These are phyloP conservation scores for Luffia ferchaultella DNA, from an alignment of 2,888 invertebrate species.

Conservation along the genomic window DNA sequence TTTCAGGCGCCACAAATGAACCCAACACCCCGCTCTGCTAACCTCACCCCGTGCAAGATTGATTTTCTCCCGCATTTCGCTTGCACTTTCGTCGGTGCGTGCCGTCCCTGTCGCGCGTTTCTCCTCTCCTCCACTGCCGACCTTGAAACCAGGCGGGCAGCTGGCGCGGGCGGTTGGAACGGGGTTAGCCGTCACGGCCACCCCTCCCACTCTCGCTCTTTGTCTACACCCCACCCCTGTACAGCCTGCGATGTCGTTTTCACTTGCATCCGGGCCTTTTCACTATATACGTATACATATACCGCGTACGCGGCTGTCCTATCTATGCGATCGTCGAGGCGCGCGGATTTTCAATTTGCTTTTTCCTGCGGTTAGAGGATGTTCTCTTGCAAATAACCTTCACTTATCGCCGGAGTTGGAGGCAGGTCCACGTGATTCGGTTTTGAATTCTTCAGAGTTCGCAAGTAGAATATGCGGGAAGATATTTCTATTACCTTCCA, in stretches of 20 bases:
- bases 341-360: not conserved
- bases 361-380: too few species aligned
- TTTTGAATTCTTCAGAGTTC: too few species aligned
- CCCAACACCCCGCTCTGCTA: constrained; percentile 19
- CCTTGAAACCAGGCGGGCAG: constrained; percentile 50
- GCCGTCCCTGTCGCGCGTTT: constrained; percentile 35
- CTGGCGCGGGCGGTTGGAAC: constrained; percentile 23
- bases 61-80: constrained; percentile 61
- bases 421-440: too few species aligned
- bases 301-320: not conserved
- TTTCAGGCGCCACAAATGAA: constrained; percentile 24
- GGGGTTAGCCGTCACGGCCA: not conserved
- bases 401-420: too few species aligned
- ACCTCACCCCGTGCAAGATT: constrained; percentile 53
- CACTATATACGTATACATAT: not conserved
- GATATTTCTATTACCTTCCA: too few species aligned
- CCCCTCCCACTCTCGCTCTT: constrained; percentile 9
- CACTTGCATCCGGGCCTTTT: constrained; percentile 54
- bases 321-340: not conserved
- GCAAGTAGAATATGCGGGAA: too few species aligned
- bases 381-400: too few species aligned
- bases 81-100: constrained; percentile 50
- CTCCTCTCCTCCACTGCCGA: constrained; percentile 32
- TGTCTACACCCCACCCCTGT: constrained; percentile 20
- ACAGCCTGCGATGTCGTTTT: constrained; percentile 38